Percentiles rank a stretch among this genome's conserved stretches.
phyloP scores from a whole-genome alignment of 2,888 invertebrate species.

The Camponotus fellah region DNA sequence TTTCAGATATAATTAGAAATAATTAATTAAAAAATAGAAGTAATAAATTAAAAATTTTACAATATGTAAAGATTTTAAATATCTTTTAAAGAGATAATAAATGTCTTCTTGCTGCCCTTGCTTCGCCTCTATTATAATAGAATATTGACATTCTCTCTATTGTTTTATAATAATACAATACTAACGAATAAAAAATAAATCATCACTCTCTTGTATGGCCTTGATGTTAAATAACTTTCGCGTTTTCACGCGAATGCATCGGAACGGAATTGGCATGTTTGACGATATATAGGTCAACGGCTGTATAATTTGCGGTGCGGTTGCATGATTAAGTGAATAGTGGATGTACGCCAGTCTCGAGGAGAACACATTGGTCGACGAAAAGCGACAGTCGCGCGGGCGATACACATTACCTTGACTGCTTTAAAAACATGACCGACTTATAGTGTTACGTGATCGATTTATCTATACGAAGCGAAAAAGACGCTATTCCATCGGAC shows the following conservation, averaged over 20 bases:
- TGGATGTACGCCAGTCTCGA: conserved; percentile 38
- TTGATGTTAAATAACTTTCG: conserved; percentile 19
- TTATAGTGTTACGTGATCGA: conserved; percentile 38
- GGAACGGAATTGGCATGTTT: conserved; percentile 48
- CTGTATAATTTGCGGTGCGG: conserved; percentile 49
- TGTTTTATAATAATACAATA: neutral
- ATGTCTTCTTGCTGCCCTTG: neutral
- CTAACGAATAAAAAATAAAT: neutral
- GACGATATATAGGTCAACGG: conserved; percentile 51
- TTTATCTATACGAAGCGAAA: conserved; percentile 20
- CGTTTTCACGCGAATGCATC: conserved; percentile 42
- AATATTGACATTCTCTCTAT: neutral
- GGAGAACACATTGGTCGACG: neutral
- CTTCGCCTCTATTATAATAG: neutral
- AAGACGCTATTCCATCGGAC: neutral
- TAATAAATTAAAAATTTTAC: neutral
- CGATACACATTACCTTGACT: conserved; percentile 42
- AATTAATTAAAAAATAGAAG: neutral
- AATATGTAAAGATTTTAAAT: neutral
- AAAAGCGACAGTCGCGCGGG: conserved; percentile 20
- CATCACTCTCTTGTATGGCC: neutral
- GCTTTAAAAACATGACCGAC: conserved; percentile 53
- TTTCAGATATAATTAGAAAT: neutral
- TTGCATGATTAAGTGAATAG: conserved; percentile 55
- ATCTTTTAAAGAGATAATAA: neutral